These are phyloP conservation scores for Paratrypauchen microcephalus DNA, from an alignment of 2,797 vertebrate species.

Conservation along the genomic window DNA sequence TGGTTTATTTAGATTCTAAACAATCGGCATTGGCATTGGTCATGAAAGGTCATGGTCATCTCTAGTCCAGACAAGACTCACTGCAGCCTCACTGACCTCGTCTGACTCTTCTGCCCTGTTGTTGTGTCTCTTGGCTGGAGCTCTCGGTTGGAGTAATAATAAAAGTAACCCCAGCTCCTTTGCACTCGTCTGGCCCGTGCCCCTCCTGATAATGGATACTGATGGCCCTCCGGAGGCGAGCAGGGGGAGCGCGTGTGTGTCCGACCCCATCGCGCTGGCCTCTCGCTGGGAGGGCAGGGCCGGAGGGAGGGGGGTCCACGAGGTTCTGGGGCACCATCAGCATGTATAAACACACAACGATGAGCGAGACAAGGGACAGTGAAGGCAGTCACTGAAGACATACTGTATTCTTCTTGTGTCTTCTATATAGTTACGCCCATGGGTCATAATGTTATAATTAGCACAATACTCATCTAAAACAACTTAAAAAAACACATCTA, in stretches of 20 bases:
- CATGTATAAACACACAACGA: conserved; percentile 60
- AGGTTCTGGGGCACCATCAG: conserved; percentile 66
- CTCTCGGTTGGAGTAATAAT: neutral
- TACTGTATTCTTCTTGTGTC: no score
- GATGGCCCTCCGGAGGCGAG: conserved; percentile 62
- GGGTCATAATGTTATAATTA: no score
- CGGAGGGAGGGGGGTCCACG: conserved; percentile 40
- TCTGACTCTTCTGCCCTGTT: neutral
- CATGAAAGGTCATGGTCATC: no score
- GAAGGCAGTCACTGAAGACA: no score
- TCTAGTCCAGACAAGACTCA: no score
- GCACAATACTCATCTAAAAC: no score
- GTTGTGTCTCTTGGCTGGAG: neutral
- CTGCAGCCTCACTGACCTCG: neutral
- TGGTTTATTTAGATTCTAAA: no score
- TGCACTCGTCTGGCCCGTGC: conserved; percentile 20
- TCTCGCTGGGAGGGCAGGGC: no score
- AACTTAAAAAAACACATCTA: no score
- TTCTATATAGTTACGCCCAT: no score
- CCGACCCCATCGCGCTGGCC: conserved; percentile 59
- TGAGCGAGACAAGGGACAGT: neutral
- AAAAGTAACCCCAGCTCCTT: neutral
- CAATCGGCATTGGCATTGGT: no score
- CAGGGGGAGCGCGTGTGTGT: conserved; percentile 30
- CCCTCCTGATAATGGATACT: conserved; percentile 70